phyloP scores from a whole-genome alignment of 2,113 vertebrate species.

The Prolemur simus region DNA sequence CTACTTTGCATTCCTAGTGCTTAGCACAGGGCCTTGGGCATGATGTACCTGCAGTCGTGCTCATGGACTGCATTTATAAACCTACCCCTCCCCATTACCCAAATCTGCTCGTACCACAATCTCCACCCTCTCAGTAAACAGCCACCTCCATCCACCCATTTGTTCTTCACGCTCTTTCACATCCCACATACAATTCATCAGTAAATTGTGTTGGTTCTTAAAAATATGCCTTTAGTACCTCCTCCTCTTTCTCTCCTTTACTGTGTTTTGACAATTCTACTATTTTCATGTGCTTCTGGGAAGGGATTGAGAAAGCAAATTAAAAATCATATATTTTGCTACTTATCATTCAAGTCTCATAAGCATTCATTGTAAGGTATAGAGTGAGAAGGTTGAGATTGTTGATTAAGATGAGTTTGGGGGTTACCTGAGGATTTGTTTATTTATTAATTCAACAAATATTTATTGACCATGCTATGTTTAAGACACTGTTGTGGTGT shows the following conservation, averaged over 20 bases:
- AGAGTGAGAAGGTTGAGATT: neutral
- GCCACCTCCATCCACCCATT: neutral
- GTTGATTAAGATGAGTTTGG: neutral
- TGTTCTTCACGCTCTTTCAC: neutral
- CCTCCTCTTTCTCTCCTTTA: neutral
- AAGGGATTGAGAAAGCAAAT: neutral
- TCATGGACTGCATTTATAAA: neutral
- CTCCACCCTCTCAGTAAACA: neutral
- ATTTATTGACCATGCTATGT: neutral
- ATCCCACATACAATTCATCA: neutral
- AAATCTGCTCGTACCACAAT: neutral
- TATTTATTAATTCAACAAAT: neutral
- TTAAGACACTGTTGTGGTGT: neutral
- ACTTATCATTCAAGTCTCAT: neutral
- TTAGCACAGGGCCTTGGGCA: neutral
- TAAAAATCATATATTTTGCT: neutral
- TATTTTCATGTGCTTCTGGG: neutral
- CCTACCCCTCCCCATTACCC: neutral
- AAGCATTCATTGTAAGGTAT: neutral
- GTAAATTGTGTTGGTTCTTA: too few species aligned
- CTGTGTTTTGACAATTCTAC: neutral
- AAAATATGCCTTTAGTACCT: neutral
- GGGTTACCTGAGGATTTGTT: neutral
- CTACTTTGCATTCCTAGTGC: neutral
- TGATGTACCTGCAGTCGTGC: accelerated